Percentiles rank a stretch among this genome's conserved stretches.
Conservation (phyloP, 2,113 vertebrate species). For the Notarius quadriscutis region DNA sequence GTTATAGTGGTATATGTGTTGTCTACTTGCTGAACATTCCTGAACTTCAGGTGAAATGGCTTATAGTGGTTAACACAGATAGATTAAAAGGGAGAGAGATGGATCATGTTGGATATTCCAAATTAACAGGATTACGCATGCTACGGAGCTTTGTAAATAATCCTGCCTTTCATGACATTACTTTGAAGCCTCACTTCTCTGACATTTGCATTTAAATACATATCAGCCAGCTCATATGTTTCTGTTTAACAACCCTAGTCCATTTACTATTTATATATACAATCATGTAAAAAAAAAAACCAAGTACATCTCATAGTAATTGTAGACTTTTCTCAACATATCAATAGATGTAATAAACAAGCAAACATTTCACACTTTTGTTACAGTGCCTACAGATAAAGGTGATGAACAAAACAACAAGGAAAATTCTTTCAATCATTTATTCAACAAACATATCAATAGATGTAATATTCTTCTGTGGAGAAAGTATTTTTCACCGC, state of each 20-base stretch:
- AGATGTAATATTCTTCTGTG: too few relatives aligned
- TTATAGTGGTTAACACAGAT: background rate
- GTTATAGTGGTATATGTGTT: background rate
- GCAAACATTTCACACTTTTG: too few relatives aligned
- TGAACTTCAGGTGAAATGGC: background rate
- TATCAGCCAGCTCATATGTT: slow-evolving; percentile 1
- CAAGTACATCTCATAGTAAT: too few relatives aligned
- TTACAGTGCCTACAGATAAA: too few relatives aligned
- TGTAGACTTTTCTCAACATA: too few relatives aligned
- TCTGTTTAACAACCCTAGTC: background rate
- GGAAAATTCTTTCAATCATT: too few relatives aligned
- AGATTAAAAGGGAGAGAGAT: background rate
- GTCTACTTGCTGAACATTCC: slow-evolving; percentile 12
- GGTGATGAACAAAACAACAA: too few relatives aligned
- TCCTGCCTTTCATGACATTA: slow-evolving; percentile 65
- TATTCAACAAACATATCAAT: too few relatives aligned
- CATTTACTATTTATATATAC: background rate
- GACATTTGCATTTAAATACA: slow-evolving; percentile 42
- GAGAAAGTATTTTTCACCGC: too few relatives aligned
- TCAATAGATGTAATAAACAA: too few relatives aligned
- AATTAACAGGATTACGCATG: slow-evolving; percentile 73
- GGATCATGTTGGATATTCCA: slow-evolving; percentile 43
- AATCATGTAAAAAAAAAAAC: too few relatives aligned
- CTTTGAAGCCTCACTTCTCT: slow-evolving; percentile 67
- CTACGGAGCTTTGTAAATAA: slow-evolving; percentile 72